phyloP scores from a whole-genome alignment of 2,113 vertebrate species.

The Hemiprocne comata region DNA sequence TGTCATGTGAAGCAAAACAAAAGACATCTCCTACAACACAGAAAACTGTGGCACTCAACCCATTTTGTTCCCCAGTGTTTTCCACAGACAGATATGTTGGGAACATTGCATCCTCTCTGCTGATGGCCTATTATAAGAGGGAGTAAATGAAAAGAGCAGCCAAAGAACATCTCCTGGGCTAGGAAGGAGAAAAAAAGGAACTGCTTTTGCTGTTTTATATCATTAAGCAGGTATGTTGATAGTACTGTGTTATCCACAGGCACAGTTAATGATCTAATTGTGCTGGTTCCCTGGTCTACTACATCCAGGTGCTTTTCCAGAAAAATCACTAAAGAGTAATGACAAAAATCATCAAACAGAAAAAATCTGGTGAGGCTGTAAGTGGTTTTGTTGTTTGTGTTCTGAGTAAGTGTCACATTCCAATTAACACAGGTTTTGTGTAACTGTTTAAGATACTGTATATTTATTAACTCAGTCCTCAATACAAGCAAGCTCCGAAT shows the following conservation, averaged over 20 bases:
- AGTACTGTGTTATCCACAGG: not conserved
- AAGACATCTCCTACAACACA: not conserved
- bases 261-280: not conserved
- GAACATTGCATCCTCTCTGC: not conserved
- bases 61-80: not conserved
- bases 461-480: constrained; percentile 14
- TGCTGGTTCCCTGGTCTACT: not conserved
- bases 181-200: not conserved
- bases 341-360: not conserved
- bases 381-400: not conserved
- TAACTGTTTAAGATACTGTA: not conserved
- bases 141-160: not conserved
- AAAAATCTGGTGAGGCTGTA: not conserved
- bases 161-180: not conserved
- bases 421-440: not conserved
- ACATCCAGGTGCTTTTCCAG: not conserved
- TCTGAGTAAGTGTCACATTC: not conserved
- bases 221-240: not conserved
- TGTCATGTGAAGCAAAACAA: not conserved
- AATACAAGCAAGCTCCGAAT: not conserved
- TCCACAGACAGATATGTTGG: not conserved
- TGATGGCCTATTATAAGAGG: not conserved
- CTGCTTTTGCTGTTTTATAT: not conserved
- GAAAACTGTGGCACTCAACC: not conserved
- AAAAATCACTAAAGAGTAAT: not conserved